Evolutionary conservation across 2,888 invertebrate species (phyloP), one percentile per base, ranked within the genome.

Genomic region (Ctenicera cuprea): DNA sequence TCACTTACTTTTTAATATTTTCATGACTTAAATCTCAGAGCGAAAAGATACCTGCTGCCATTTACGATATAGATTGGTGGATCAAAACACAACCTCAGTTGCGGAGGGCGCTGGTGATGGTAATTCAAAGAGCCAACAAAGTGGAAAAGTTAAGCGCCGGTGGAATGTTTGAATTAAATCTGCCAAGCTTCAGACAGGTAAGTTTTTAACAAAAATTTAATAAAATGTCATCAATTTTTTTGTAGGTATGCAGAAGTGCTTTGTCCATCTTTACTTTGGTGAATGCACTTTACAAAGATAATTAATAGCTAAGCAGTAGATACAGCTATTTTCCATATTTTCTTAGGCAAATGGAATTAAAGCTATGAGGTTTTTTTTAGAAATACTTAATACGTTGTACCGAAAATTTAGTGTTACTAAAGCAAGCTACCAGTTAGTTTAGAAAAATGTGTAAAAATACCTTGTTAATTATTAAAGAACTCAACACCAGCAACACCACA

Each of bases 261-360:
- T 14, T 75, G 62, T 69, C 75, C 3, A 64, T 72, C 16, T 68
- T 72, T 14, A 66, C 75, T 22, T 75, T 75, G 52, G 72, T 75
- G 69, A 68, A 75, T 26, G 69, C 75, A 5, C 48, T 73, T 52
- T 75, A 72, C n/a, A 75, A 64, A 45, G 57, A 45, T 11, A 8
- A 14, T 41, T 12, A 41, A n/a, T 41, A 14, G 41, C 38, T 37
- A 37, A 7, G 38, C 38, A 37, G 11, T 11, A 37, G 38, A 37
- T 8, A 37, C 11, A 37, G n/a, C n/a, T n/a, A n/a, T n/a, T n/a
- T n/a, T n/a, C n/a, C n/a, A n/a, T n/a, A n/a, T n/a, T n/a, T n/a
- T n/a, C n/a, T n/a, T n/a, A n/a, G n/a, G n/a, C n/a, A n/a, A n/a
- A n/a, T n/a, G n/a, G n/a, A n/a, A n/a, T n/a, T n/a, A n/a, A n/a